phyloP scores from a whole-genome alignment of 2,113 vertebrate genomes.

The Coracopsis vasa region DNA sequence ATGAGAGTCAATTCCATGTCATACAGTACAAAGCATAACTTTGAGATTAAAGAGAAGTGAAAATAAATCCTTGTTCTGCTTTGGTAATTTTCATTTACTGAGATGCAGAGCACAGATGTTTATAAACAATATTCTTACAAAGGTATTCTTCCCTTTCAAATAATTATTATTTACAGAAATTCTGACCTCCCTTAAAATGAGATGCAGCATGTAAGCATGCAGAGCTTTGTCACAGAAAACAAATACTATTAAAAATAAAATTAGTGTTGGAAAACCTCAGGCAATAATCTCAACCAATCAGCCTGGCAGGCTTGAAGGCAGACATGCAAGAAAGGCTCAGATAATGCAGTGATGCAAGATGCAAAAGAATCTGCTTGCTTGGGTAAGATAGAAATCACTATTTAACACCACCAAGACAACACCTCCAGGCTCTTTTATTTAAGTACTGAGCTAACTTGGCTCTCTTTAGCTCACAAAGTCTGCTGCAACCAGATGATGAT shows the following conservation, averaged over 20 bases:
- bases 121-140: conserved; percentile 32
- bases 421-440: conserved; percentile 30
- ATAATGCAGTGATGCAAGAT: not conserved
- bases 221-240: conserved; percentile 30
- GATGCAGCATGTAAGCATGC: not conserved
- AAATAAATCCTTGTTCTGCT: conserved; percentile 11
- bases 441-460: not conserved
- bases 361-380: conserved; percentile 25
- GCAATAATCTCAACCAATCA: not conserved
- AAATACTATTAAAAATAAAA: conserved; percentile 28
- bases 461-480: conserved; percentile 5
- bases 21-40: not conserved
- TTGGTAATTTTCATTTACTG: not conserved
- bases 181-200: conserved; percentile 26
- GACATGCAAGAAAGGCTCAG: not conserved
- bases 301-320: not conserved
- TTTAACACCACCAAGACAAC: conserved; percentile 4
- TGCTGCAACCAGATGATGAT: conserved; percentile 17
- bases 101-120: conserved; percentile 10
- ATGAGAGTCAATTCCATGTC: not conserved
- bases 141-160: conserved; percentile 13
- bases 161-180: conserved; percentile 51
- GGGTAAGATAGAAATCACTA: not conserved
- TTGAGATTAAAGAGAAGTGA: not conserved
- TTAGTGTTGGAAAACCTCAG: not conserved